Conservation (phyloP, 2,113 vertebrate species). For the Gorsachius goisagi region DNA sequence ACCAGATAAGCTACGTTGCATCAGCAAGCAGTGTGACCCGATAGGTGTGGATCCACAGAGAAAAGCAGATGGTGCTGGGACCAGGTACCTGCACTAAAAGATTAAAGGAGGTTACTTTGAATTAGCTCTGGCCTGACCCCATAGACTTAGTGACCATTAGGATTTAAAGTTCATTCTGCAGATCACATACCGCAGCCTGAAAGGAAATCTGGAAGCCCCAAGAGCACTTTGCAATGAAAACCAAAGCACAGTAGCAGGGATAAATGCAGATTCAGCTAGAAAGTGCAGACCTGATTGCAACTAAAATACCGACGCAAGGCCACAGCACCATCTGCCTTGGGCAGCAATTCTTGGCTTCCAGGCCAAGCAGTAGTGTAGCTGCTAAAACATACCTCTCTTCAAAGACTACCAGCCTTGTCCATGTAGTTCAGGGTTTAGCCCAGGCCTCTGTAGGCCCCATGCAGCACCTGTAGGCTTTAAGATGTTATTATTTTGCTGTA, state of each 20-base stretch:
- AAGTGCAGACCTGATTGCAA: not conserved
- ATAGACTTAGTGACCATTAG: not conserved
- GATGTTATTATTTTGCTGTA: not conserved
- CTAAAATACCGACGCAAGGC: not conserved
- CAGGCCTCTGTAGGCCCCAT: not conserved
- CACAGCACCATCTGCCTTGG: not conserved
- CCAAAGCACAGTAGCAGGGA: not conserved
- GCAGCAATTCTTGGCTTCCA: not conserved
- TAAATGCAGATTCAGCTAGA: not conserved
- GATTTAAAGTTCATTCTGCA: not conserved
- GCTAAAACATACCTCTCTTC: not conserved
- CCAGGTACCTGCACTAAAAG: not conserved
- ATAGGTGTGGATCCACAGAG: not conserved
- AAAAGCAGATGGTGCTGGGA: not conserved
- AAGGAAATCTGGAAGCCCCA: not conserved
- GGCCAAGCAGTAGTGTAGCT: not conserved
- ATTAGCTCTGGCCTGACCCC: not conserved
- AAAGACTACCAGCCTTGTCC: not conserved
- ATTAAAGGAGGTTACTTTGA: not conserved
- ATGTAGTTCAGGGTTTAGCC: not conserved
- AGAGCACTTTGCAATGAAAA: not conserved
- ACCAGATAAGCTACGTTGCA: not conserved
- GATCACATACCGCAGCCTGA: not conserved
- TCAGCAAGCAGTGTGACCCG: not conserved
- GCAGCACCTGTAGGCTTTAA: not conserved